Conservation (phyloP, 2,113 vertebrate species). For the Protobothrops mucrosquamatus region DNA sequence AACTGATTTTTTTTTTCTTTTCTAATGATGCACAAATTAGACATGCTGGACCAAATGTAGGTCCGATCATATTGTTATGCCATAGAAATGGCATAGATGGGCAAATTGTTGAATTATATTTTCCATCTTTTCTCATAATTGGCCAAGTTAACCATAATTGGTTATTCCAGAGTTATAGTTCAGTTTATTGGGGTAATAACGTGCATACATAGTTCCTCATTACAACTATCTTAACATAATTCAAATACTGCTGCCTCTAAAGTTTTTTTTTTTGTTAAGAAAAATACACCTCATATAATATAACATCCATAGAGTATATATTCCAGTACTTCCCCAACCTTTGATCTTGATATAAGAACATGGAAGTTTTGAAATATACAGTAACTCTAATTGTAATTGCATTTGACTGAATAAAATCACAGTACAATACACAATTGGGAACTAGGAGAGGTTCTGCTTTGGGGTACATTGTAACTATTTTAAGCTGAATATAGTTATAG, state of each 20-base stretch:
- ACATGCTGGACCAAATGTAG: not conserved
- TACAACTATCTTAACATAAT: not conserved
- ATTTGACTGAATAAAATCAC: not conserved
- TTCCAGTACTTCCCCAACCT: not conserved
- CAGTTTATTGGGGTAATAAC: not conserved
- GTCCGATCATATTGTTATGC: not conserved
- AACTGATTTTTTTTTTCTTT: not conserved
- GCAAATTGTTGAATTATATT: not conserved
- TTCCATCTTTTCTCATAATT: not conserved
- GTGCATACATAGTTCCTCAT: not conserved
- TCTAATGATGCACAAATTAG: not conserved
- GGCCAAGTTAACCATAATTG: not conserved
- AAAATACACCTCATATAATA: not conserved
- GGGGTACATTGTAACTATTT: not conserved
- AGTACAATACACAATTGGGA: not conserved
- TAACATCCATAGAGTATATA: not conserved
- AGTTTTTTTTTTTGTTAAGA: not conserved
- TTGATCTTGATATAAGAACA: not conserved
- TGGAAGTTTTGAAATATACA: not conserved
- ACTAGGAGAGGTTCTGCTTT: not conserved
- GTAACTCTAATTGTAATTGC: not conserved
- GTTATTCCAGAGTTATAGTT: not conserved
- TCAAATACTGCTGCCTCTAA: not conserved
- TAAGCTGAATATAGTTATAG: not conserved
- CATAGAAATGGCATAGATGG: not conserved